Base-by-base conservation (phyloP, 2,888 invertebrate species). In the Polydesmus complanatus region DNA sequence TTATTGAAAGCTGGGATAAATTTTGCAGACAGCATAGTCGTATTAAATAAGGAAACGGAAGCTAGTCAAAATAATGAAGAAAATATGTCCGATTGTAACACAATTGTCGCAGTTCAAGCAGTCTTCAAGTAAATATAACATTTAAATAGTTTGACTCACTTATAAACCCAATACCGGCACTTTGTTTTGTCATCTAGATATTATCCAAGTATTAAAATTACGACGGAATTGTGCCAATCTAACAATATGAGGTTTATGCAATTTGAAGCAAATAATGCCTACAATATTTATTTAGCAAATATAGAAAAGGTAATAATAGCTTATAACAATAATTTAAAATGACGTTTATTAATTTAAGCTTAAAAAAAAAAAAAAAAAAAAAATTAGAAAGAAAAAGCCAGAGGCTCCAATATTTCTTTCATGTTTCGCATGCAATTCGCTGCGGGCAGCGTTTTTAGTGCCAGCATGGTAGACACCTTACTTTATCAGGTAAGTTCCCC, bases 201-300 rank as follows among this genome's bases (percentile, higher is more conserved):
- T 78, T 97, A 97, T 78, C 97, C 97, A 54, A 92, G 88, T 70
- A 94, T 96, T 70, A 91, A 93, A 76, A 95, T 96, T 71, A 95
- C 96, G 72, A 97, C 96, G 51, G 97, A 97, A 77, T 77, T 97
- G 66, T 92, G 94, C 54, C 95, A 96, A 75, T 93, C 95, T 56
- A 92, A 93, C 63, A 97, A 97, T 75, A 97, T 97, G 96, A 82
- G 97, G 69, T 97, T 97, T 74, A 96, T 97, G 93, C 96, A 96
- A 79, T 97, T 97, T 78, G 81, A 95, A 69, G 95, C 96, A 18
- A 91, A 94, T 73, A 96, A 97, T 77, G 88, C 90, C 72, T 97
- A 96, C 74, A 94, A 95, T 11, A 80, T 95, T 68, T 92, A 94
- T 72, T 83, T 97, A 65, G 95, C 95, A 68, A 95, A 95, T 80